Conservation (phyloP, 2,113 vertebrate genomes). For the Lampris incognitus region DNA sequence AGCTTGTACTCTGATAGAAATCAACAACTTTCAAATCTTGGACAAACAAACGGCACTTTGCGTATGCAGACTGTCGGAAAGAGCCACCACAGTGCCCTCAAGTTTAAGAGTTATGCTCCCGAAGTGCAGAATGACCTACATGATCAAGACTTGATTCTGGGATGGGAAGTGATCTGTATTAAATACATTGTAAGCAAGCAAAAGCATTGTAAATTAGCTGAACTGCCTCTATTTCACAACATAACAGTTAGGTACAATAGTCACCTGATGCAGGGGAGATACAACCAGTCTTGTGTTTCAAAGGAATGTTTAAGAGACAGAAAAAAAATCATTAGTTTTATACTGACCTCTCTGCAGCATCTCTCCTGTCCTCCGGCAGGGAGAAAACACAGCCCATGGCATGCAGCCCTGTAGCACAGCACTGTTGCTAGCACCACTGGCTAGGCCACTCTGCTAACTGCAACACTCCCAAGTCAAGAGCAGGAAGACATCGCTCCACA, state of each 20-base stretch:
- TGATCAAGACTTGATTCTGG: not conserved
- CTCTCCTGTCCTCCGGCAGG: conserved; percentile 82
- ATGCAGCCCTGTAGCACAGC: conserved; percentile 62
- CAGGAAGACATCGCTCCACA: conserved; percentile 46
- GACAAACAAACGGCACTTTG: not conserved
- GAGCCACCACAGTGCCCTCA: not conserved
- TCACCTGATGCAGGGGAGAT: not conserved
- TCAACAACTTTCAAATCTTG: no score
- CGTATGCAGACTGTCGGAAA: not conserved
- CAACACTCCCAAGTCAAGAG: conserved; percentile 62
- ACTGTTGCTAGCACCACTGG: conserved; percentile 59
- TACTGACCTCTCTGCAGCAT: conserved; percentile 88
- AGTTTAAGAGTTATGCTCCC: not conserved
- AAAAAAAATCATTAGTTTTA: conserved; percentile 18
- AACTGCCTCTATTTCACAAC: not conserved
- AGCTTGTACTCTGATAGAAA: not conserved
- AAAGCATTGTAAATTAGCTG: no score
- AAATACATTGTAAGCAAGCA: not conserved
- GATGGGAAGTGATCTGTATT: not conserved
- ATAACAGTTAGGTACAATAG: not conserved
- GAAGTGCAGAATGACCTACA: not conserved
- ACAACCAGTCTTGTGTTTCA: no score
- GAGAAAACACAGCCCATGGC: conserved; percentile 93
- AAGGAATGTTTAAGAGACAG: not conserved
- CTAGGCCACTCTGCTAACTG: conserved; percentile 53